Conservation (phyloP, 1,140 invertebrate genomes). For the Chironomus tepperi region DNA sequence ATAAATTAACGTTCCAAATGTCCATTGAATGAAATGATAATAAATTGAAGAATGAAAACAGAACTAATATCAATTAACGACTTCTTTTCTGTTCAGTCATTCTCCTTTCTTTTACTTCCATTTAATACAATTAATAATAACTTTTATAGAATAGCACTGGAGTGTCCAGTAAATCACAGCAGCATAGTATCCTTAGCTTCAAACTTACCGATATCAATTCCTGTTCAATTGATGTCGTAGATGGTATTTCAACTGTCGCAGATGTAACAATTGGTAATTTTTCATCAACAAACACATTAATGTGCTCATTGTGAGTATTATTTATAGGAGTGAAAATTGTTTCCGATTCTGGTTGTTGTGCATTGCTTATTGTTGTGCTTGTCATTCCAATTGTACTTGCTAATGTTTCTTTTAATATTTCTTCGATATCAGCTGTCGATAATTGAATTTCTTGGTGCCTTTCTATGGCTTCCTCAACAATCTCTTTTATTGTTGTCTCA, state of each 20-base stretch:
- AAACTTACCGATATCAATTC: constrained; percentile 4
- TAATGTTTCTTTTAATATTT: neutral
- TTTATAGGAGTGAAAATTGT: neutral
- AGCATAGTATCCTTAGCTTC: neutral
- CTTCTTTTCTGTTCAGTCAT: neutral
- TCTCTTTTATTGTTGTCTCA: neutral
- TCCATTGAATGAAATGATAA: constrained; percentile 10
- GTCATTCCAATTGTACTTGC: neutral
- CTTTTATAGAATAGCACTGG: neutral
- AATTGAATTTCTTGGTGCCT: neutral
- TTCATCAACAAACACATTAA: constrained; percentile 27
- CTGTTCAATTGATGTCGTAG: neutral
- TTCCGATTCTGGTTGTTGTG: neutral
- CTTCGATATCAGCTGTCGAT: neutral
- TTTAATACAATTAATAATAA: constrained; percentile 10
- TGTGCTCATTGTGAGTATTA: constrained; percentile 16
- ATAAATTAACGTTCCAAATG: constrained; percentile 11
- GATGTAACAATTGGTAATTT: constrained; percentile 40
- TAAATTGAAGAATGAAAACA: neutral
- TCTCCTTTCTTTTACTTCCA: neutral
- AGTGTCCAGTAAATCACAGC: neutral
- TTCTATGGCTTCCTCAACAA: neutral
- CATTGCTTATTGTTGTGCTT: neutral
- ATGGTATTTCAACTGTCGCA: neutral
- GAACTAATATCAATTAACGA: neutral